phyloP scores from a whole-genome alignment of 2,113 vertebrate species.

The Charadrius vociferus region DNA sequence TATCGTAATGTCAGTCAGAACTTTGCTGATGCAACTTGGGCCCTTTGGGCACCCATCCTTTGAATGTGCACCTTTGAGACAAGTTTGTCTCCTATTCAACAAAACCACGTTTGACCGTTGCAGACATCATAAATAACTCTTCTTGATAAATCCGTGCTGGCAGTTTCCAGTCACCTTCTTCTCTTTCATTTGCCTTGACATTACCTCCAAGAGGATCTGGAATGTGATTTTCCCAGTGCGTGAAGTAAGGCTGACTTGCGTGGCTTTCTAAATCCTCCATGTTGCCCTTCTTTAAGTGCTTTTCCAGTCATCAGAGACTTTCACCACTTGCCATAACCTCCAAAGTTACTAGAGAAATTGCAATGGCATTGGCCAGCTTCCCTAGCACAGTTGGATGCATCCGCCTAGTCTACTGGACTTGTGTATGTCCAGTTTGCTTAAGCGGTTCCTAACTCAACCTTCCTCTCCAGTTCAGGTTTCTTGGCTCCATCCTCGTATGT shows the following conservation, averaged over 20 bases:
- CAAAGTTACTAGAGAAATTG: not conserved
- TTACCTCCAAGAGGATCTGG: not conserved
- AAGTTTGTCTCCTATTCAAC: not conserved
- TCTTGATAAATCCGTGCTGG: not conserved
- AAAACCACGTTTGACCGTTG: not conserved
- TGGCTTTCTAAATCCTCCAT: not conserved
- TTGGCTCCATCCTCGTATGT: not conserved
- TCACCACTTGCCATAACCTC: not conserved
- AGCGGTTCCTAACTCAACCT: not conserved
- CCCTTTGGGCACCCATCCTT: not conserved
- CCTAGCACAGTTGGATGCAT: not conserved
- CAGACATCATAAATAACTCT: not conserved
- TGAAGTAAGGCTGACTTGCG: not conserved
- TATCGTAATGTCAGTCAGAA: not conserved
- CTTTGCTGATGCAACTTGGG: not conserved
- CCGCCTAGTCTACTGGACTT: not conserved
- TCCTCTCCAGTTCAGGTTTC: not conserved
- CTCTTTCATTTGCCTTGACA: not conserved
- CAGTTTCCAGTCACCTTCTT: not conserved
- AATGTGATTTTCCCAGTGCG: not conserved
- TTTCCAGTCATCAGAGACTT: not conserved
- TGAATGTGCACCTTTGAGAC: not conserved
- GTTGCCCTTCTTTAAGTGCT: not conserved
- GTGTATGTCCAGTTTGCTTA: not conserved
- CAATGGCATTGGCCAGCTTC: not conserved